A percentile compares a stretch with the other conserved stretches of the same genome.
Evolutionary conservation across 2,888 invertebrate species (phyloP).

Genomic region (Teinopalpus imperialis): DNA sequence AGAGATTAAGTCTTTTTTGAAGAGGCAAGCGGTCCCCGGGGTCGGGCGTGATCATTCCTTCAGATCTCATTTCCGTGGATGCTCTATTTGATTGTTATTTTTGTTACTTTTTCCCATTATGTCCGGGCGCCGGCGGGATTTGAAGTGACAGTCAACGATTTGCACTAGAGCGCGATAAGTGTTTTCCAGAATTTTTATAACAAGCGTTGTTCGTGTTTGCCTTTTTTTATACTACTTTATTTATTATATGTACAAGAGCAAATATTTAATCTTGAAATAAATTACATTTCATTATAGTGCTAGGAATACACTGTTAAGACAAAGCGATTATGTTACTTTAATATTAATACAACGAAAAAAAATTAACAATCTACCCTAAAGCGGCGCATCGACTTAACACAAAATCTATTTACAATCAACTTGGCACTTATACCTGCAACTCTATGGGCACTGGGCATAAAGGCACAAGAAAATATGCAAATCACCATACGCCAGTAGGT

Average conservation of each 20-base stretch:
- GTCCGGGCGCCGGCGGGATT: constrained; percentile 63
- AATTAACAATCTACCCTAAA: too few species aligned
- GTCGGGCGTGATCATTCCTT: constrained; percentile 78
- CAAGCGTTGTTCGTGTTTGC: constrained; percentile 70
- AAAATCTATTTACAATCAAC: constrained; percentile 10
- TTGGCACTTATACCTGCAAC: constrained; percentile 5
- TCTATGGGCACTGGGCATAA: constrained; percentile 41
- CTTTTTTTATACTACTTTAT: constrained; percentile 48
- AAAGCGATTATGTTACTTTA: background rate
- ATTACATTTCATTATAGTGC: background rate
- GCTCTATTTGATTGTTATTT: constrained; percentile 81
- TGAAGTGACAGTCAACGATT: constrained; percentile 80
- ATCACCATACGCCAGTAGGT: constrained; percentile 80
- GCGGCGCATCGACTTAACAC: background rate
- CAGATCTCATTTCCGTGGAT: constrained; percentile 80
- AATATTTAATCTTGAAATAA: constrained; percentile 1
- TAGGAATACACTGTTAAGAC: background rate
- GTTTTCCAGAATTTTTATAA: constrained; percentile 75
- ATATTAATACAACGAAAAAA: too few species aligned
- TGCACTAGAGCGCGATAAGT: constrained; percentile 79
- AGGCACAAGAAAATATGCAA: constrained; percentile 81
- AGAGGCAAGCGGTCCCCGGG: constrained; percentile 83
- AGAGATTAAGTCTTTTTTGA: constrained; percentile 83
- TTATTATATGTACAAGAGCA: constrained; percentile 35
- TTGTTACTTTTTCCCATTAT: constrained; percentile 73